phyloP scores from a whole-genome alignment of 2,797 vertebrate species.

The Streptopelia turtur region DNA sequence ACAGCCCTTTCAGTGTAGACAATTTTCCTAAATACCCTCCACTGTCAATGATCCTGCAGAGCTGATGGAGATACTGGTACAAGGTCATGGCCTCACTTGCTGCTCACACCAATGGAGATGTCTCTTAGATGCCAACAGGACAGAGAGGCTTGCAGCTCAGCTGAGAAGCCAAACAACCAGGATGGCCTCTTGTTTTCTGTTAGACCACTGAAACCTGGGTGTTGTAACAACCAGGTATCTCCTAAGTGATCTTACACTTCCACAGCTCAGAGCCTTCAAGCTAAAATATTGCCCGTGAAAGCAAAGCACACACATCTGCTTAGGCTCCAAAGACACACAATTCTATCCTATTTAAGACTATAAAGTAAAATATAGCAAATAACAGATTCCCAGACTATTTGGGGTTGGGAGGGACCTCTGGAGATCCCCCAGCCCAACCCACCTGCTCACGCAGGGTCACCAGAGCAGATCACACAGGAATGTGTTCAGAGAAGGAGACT shows the following conservation, averaged over 20 bases:
- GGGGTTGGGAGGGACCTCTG: no score
- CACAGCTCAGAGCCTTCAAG: not conserved
- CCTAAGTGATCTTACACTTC: not conserved
- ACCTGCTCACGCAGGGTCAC: no score
- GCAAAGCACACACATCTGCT: not conserved
- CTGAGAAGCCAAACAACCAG: not conserved
- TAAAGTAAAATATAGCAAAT: not conserved
- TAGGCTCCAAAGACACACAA: not conserved
- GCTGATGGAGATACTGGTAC: not conserved
- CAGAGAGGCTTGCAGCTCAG: not conserved
- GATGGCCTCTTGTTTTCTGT: not conserved
- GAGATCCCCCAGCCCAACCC: no score
- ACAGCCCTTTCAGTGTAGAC: no score
- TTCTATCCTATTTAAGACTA: not conserved
- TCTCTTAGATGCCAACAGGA: not conserved
- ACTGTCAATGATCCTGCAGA: not conserved
- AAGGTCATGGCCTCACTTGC: not conserved
- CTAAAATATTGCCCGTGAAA: not conserved
- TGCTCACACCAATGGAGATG: not conserved
- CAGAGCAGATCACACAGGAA: no score
- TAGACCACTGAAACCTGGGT: not conserved
- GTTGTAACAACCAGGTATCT: not conserved
- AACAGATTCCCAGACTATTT: not conserved
- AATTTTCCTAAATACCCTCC: not conserved
- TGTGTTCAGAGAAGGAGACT: no score